Conservation (phyloP, 2,113 vertebrate species). For the Tiliqua scincoides region DNA sequence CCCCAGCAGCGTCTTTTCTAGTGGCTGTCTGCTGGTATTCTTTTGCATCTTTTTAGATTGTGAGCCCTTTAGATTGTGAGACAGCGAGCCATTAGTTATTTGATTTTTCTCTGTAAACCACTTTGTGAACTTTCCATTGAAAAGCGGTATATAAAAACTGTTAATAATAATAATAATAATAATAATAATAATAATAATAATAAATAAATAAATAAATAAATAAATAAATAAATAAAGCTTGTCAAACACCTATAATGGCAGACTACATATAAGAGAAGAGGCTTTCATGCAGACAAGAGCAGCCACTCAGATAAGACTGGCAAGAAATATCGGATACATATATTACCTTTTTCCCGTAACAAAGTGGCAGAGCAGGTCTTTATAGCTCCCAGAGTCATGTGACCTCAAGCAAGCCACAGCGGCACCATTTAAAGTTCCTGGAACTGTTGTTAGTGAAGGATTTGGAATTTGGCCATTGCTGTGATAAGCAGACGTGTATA, state of each 20-base stretch:
- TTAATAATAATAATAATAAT: too few relatives aligned
- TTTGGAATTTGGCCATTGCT: not conserved
- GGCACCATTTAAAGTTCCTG: not conserved
- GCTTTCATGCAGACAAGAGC: not conserved
- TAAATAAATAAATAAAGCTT: too few relatives aligned
- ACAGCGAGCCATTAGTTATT: too few relatives aligned
- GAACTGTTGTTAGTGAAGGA: not conserved
- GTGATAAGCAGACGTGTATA: not conserved
- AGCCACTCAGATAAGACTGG: not conserved
- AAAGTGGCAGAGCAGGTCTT: conserved; percentile 30
- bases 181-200: too few relatives aligned
- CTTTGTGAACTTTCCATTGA: too few relatives aligned
- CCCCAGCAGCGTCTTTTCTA: too few relatives aligned
- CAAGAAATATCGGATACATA: rapidly evolving
- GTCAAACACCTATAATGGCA: not conserved
- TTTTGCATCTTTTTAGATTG: too few relatives aligned
- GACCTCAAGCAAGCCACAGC: rapidly evolving
- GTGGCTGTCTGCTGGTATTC: too few relatives aligned
- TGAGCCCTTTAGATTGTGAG: too few relatives aligned
- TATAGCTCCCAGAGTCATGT: not conserved
- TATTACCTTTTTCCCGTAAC: not conserved
- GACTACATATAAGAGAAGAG: not conserved
- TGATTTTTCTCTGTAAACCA: too few relatives aligned
- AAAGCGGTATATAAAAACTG: too few relatives aligned
- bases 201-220: too few relatives aligned